Conservation (phyloP, 2,797 vertebrate species). For the Lemur catta region DNA sequence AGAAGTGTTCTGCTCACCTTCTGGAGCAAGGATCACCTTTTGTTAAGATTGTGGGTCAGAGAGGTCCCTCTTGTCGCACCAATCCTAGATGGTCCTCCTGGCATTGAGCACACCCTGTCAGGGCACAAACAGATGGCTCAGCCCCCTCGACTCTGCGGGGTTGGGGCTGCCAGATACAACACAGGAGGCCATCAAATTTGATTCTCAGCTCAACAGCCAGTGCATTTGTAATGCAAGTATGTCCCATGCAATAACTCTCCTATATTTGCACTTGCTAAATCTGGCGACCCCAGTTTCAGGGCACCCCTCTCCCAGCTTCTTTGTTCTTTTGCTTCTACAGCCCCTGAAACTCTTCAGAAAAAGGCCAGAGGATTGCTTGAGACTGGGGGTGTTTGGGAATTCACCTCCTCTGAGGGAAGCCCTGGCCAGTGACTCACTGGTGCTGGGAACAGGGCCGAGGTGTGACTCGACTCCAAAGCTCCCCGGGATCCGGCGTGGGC, state of each 20-base stretch:
- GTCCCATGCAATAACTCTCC: not conserved
- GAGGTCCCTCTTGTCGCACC: not conserved
- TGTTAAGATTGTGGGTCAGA: not conserved
- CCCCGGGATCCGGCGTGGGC: no score
- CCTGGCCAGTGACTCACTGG: not conserved
- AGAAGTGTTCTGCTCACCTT: not conserved
- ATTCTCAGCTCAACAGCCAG: not conserved
- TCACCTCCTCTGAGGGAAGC: no score
- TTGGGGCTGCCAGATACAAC: no score
- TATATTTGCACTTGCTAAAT: not conserved
- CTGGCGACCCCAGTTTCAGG: not conserved
- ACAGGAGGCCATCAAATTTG: not conserved
- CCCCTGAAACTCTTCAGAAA: not conserved
- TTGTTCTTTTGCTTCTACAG: not conserved
- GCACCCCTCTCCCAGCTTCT: fast-evolving
- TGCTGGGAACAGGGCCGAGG: not conserved
- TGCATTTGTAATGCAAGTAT: not conserved
- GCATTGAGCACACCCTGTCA: not conserved
- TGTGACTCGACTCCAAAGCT: not conserved
- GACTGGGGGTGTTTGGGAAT: not conserved
- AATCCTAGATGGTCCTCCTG: not conserved
- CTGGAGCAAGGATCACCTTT: not conserved
- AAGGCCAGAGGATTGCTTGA: not conserved
- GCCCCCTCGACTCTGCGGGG: not conserved
- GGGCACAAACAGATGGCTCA: no score